A percentile compares a stretch with the other conserved stretches of the same genome.
These are phyloP conservation scores for Melanerpes aurifrons DNA, from an alignment of 2,113 vertebrate genomes.

Conservation along the genomic window DNA sequence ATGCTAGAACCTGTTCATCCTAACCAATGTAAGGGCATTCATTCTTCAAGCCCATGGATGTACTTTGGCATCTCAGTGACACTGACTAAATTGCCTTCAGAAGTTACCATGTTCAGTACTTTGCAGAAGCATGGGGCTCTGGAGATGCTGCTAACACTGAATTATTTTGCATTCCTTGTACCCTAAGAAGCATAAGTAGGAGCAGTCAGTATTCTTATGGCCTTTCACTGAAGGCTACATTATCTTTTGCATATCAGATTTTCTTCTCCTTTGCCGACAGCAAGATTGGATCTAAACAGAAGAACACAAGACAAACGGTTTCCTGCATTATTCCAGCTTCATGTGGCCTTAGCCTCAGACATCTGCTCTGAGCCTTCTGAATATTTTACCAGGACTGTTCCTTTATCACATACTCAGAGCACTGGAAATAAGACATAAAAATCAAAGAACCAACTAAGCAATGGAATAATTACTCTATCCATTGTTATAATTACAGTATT, in stretches of 20 bases:
- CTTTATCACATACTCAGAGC: background rate
- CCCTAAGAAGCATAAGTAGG: constrained; percentile 1
- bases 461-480: background rate
- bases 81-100: background rate
- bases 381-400: background rate
- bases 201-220: background rate
- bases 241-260: background rate
- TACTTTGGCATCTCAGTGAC: background rate
- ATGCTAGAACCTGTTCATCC: background rate
- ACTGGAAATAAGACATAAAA: background rate
- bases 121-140: background rate
- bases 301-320: background rate
- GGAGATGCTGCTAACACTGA: constrained; percentile 19
- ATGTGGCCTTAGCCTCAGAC: background rate
- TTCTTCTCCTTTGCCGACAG: background rate
- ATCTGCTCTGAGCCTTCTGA: background rate
- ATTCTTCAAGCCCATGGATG: background rate
- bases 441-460: background rate
- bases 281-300: background rate
- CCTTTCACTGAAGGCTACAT: background rate
- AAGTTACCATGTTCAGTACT: background rate
- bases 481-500: background rate
- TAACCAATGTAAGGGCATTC: background rate
- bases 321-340: background rate
- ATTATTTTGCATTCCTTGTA: constrained; percentile 51